Evolutionary conservation across 2,797 vertebrate genomes (phyloP).

Genomic region (Sebastes variabilis): DNA sequence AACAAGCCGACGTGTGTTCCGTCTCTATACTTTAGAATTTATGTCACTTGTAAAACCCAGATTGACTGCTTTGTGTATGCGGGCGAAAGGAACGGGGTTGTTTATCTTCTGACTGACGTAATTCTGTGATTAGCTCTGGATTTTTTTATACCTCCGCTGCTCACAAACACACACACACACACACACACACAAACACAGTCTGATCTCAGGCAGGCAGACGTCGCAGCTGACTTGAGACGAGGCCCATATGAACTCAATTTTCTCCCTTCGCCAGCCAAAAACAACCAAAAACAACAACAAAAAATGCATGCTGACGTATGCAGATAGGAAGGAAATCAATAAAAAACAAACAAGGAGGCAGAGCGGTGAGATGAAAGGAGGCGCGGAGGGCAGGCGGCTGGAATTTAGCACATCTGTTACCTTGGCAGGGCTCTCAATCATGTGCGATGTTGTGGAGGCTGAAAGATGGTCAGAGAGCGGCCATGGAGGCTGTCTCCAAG

Average conservation of each 20-base stretch:
- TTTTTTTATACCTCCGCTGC: constrained; percentile 53
- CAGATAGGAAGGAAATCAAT: constrained; percentile 82
- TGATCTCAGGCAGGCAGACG: constrained; percentile 58
- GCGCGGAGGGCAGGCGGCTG: constrained; percentile 46
- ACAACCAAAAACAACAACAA: constrained; percentile 68
- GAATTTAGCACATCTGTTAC: constrained; percentile 78
- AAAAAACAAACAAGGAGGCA: constrained; percentile 69
- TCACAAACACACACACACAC: constrained; percentile 13
- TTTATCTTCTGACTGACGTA: constrained; percentile 73
- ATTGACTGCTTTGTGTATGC: constrained; percentile 60
- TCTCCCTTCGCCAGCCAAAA: constrained; percentile 65
- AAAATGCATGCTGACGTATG: constrained; percentile 74
- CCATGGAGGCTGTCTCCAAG: constrained; percentile 23
- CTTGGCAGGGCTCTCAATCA: constrained; percentile 68
- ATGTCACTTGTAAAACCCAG: constrained; percentile 73
- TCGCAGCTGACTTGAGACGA: constrained; percentile 64
- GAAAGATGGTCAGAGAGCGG: constrained; percentile 38
- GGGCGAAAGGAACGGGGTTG: constrained; percentile 52
- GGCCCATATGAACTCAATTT: constrained; percentile 83
- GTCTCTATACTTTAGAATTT: constrained; percentile 67
- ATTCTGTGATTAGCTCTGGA: constrained; percentile 67
- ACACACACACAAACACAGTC: constrained; percentile 33
- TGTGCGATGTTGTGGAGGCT: constrained; percentile 56
- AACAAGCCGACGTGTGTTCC: constrained; percentile 68
- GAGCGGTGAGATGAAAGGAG: constrained; percentile 72